Evolutionary conservation across 1,140 invertebrate genomes (phyloP).

Genomic region (Adelges cooleyi): DNA sequence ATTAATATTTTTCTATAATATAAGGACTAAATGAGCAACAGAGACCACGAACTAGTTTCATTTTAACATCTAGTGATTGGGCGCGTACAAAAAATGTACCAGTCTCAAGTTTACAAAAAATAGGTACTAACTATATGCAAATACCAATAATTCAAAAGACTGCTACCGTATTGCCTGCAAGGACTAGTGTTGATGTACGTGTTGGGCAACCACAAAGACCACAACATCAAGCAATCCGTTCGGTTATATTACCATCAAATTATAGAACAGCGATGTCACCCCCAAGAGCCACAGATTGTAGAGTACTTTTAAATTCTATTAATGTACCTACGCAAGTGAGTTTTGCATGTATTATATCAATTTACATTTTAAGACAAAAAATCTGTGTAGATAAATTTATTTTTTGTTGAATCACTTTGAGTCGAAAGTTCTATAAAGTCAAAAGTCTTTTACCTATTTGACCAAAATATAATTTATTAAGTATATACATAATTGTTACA

Average conservation of each 20-base stretch:
- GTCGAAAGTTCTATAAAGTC: no score
- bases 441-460: no score
- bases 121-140: slow-evolving; percentile 13
- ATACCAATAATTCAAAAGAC: slow-evolving; percentile 7
- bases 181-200: not conserved
- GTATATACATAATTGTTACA: no score
- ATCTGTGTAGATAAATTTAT: no score
- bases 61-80: slow-evolving; percentile 7
- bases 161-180: not conserved
- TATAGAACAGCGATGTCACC: not conserved
- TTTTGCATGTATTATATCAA: no score
- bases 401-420: no score
- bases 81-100: slow-evolving; percentile 1
- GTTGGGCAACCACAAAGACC: no score
- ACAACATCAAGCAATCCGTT: slow-evolving; percentile 2
- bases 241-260: slow-evolving; percentile 8
- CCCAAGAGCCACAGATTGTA: not conserved
- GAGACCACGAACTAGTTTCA: not conserved
- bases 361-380: no score
- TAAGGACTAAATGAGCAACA: slow-evolving; percentile 12
- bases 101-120: slow-evolving; percentile 4
- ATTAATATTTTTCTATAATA: not conserved
- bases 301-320: slow-evolving; percentile 1
- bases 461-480: no score
- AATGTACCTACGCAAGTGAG: slow-evolving; percentile 10